Conservation (phyloP, 2,888 invertebrate genomes). For the Hydraecia micacea region DNA sequence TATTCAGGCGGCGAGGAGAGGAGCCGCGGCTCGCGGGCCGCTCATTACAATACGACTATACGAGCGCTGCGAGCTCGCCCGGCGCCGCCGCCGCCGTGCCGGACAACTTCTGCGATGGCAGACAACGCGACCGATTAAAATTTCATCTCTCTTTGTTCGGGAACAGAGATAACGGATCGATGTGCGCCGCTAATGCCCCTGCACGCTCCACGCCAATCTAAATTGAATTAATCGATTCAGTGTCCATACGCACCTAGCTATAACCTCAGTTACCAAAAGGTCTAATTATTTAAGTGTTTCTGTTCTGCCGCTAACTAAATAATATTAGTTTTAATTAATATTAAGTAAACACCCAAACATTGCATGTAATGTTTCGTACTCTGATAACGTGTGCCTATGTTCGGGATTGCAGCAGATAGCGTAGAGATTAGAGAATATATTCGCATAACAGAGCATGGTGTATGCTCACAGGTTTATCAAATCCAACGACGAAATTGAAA, state of each 20-base stretch:
- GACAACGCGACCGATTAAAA: conserved; percentile 88
- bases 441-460: conserved; percentile 34
- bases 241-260: conserved; percentile 54
- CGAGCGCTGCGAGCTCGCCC: conserved; percentile 31
- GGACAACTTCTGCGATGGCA: conserved; percentile 82
- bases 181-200: conserved; percentile 81
- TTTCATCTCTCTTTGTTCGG: conserved; percentile 88
- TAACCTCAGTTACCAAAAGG: conserved; percentile 8
- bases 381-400: conserved; percentile 15
- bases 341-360: conserved; percentile 31
- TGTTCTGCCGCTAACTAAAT: conserved; percentile 5
- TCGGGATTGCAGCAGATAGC: conserved; percentile 39
- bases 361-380: neutral
- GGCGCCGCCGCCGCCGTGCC: conserved; percentile 62
- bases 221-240: conserved; percentile 82
- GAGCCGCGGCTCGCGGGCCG: conserved; percentile 66
- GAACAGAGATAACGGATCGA: conserved; percentile 85
- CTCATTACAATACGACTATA: conserved; percentile 81
- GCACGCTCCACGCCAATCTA: conserved; percentile 77
- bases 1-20: conserved; percentile 74
- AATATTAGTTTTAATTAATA: conserved; percentile 4
- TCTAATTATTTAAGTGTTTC: conserved; percentile 4
- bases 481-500: conserved; percentile 54
- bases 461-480: conserved; percentile 59
- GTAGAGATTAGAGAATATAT: conserved; percentile 47